These are phyloP conservation scores for Hepsetus odoe DNA, from an alignment of 2,113 vertebrate species.

Conservation along the genomic window DNA sequence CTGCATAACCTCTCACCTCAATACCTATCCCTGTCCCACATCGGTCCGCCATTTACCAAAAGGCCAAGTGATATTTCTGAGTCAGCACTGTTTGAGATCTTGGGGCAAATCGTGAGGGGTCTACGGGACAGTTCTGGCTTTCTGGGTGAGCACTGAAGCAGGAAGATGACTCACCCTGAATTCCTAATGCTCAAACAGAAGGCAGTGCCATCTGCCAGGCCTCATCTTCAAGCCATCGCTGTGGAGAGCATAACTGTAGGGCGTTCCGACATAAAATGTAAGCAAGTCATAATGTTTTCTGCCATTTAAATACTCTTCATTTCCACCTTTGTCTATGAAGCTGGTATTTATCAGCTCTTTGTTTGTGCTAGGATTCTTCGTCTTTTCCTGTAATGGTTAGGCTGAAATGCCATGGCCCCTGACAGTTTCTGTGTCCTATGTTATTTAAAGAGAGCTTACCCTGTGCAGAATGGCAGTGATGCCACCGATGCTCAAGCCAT, in stretches of 20 bases:
- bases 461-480: slow-evolving; percentile 21
- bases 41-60: background rate
- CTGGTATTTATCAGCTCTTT: background rate
- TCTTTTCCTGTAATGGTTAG: background rate
- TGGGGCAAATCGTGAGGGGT: slow-evolving; percentile 22
- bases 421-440: background rate
- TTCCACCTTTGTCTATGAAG: background rate
- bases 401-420: background rate
- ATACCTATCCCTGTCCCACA: background rate
- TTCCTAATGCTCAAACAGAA: slow-evolving; percentile 70
- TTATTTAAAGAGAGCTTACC: slow-evolving; percentile 33
- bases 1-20: slow-evolving; percentile 13
- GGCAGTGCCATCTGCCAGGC: slow-evolving; percentile 69
- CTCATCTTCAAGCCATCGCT: slow-evolving; percentile 35
- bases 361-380: background rate
- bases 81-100: slow-evolving; percentile 27
- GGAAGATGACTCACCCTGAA: slow-evolving; percentile 62
- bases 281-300: slow-evolving; percentile 13
- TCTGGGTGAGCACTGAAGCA: slow-evolving; percentile 48
- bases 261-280: slow-evolving; percentile 41
- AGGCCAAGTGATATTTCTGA: background rate
- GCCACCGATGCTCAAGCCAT: background rate
- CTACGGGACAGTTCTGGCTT: slow-evolving; percentile 20
- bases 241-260: slow-evolving; percentile 23
- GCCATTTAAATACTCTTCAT: background rate